Base-by-base conservation (phyloP, 2,797 vertebrate genomes). In the Coregonus ussuriensis region DNA sequence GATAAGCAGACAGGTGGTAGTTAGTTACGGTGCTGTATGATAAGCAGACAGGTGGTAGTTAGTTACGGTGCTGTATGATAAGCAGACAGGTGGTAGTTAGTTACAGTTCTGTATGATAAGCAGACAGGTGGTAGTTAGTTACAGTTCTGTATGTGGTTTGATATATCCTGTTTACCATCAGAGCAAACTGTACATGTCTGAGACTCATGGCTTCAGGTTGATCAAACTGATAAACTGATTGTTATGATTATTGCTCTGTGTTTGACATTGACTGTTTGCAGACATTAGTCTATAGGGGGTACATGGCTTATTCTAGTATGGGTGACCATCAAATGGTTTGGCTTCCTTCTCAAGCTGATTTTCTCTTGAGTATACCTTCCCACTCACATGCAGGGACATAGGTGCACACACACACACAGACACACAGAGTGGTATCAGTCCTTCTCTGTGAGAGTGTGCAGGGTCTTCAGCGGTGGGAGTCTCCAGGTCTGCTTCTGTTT, bases 161-260 rank as follows among this genome's bases (percentile, higher is more conserved):
- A 90, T 84, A 89, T 83, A 85, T 86, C 83, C 82, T 84, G 84
- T 85, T 73, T 51, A 82, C 79, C 84, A 83, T 84, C 81, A 72
- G 83, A 89, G 79, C 82, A 84, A 83, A 86, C 81, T 82, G 41
- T 9, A 35, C 52, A 35, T 59, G 77, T 84, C 85, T 85, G 75
- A 69, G 80, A 84, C 74, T 82, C 82, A 83, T 82, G 79, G 77
- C 84, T 87, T 84, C 80, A 79, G 66, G 77, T 87, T 76, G 47
- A 86, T 83, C 86, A 13, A 86, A 63, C 84, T 70, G 72, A 78
- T 81, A 83, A 83, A 86, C 75, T 84, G 84, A 89, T 89, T 85
- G 88, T 87, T 63, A 82, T 84, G 72, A 85, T 92, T 93, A 93
- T 93, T 93, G 93, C 93, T 93, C 90, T 82, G 87, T 82, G 87